Conservation (phyloP, 2,113 vertebrate species). For the Typhlomys cinereus region DNA sequence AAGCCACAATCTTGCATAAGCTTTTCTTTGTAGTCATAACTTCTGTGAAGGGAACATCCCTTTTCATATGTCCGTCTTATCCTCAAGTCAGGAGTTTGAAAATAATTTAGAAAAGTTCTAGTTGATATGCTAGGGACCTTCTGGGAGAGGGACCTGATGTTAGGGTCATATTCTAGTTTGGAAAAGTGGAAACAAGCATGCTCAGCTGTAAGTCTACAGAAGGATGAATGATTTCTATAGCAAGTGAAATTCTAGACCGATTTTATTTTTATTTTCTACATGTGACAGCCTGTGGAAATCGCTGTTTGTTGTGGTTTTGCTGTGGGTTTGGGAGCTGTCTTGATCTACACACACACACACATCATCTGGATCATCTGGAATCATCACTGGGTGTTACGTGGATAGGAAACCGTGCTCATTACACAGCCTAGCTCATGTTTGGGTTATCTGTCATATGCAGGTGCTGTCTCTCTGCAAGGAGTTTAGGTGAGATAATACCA, state of each 20-base stretch:
- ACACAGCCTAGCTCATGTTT: not conserved
- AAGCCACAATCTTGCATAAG: not conserved
- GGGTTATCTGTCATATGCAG: too few species aligned
- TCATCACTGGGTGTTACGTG: not conserved
- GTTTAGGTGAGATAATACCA: not conserved
- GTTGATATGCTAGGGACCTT: not conserved
- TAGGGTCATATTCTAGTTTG: not conserved
- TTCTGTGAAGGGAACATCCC: not conserved
- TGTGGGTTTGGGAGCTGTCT: not conserved
- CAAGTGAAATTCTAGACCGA: not conserved
- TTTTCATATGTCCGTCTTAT: not conserved
- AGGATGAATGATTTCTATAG: not conserved
- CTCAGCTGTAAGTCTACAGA: not conserved
- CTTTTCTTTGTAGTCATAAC: not conserved
- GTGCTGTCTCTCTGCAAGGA: not conserved
- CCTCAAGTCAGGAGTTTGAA: not conserved
- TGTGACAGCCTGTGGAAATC: not conserved
- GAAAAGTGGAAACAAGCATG: not conserved
- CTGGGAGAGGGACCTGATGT: not conserved
- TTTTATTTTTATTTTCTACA: not conserved
- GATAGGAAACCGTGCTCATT: not conserved
- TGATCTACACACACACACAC: too few species aligned
- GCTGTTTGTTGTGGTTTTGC: not conserved
- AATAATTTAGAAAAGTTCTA: not conserved
- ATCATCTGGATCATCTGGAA: not conserved